A percentile compares a stretch with the other conserved stretches of the same genome.
Evolutionary conservation across 2,113 vertebrate genomes (phyloP).

Genomic region (Chroicocephalus ridibundus): DNA sequence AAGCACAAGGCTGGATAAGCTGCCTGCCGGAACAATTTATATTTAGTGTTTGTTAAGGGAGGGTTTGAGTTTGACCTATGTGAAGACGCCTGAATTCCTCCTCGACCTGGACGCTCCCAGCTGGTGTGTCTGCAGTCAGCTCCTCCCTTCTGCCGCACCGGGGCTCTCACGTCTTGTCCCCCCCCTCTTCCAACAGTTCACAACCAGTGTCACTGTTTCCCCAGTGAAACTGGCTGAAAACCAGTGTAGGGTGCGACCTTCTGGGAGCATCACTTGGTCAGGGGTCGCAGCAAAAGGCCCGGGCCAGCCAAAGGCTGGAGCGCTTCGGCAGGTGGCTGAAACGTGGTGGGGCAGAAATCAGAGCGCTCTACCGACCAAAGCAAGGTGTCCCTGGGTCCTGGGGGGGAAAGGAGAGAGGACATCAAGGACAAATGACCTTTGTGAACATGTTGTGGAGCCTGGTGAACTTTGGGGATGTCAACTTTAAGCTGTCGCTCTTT

Average conservation of each 20-base stretch:
- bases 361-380: background rate
- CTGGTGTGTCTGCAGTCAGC: background rate
- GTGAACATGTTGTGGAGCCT: accelerated
- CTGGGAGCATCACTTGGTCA: background rate
- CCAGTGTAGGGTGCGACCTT: background rate
- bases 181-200: too few species aligned
- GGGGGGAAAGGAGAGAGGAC: background rate
- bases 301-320: background rate
- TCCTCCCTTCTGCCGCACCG: background rate
- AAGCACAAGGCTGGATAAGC: background rate
- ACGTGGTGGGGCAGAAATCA: background rate
- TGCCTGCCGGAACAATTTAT: background rate
- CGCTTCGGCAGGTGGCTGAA: background rate
- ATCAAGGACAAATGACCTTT: background rate
- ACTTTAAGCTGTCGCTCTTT: background rate
- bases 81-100: background rate
- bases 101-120: background rate
- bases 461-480: background rate
- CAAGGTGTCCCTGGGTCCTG: background rate
- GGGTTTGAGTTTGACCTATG: accelerated
- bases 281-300: background rate
- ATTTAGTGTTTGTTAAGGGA: background rate
- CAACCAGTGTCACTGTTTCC: background rate
- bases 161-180: background rate
- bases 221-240: background rate